A percentile compares a stretch with the other conserved stretches of the same genome.
Evolutionary conservation across 2,888 invertebrate species (phyloP).

Genomic region (Norana najaformis): DNA sequence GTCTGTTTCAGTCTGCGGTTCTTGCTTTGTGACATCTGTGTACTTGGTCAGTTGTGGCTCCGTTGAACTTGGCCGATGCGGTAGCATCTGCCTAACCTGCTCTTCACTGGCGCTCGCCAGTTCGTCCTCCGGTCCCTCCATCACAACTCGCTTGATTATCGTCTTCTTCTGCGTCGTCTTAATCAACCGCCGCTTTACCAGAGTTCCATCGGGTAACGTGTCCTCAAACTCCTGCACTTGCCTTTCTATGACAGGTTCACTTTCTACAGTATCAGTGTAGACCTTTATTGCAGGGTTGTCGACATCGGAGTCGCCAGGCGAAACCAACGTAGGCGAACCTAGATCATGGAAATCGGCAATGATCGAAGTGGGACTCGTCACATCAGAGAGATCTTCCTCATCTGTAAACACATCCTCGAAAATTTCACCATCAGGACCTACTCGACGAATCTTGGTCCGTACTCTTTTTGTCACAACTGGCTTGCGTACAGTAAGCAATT

Average conservation of each 20-base stretch:
- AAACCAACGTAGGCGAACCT: conserved; percentile 20
- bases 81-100: conserved; percentile 38
- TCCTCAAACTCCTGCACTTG: conserved; percentile 46
- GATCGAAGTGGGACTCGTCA: conserved; percentile 19
- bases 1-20: conserved; percentile 36
- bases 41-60: not conserved
- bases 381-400: conserved; percentile 33
- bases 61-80: not conserved
- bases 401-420: conserved; percentile 33
- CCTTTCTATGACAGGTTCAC: conserved; percentile 43
- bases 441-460: conserved; percentile 28
- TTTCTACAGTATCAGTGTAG: conserved; percentile 43
- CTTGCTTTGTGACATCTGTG: conserved; percentile 8
- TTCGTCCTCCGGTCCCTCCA: conserved; percentile 48
- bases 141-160: conserved; percentile 46
- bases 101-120: conserved; percentile 40
- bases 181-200: conserved; percentile 49
- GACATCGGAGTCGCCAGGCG: conserved; percentile 19
- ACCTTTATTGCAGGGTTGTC: conserved; percentile 36
- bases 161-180: conserved; percentile 51
- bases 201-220: conserved; percentile 45
- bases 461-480: conserved; percentile 14
- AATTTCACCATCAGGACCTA: conserved; percentile 35
- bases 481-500: not conserved
- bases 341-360: not conserved